Base-by-base conservation (phyloP, 1,140 invertebrate species). In the Eueides isabella region DNA sequence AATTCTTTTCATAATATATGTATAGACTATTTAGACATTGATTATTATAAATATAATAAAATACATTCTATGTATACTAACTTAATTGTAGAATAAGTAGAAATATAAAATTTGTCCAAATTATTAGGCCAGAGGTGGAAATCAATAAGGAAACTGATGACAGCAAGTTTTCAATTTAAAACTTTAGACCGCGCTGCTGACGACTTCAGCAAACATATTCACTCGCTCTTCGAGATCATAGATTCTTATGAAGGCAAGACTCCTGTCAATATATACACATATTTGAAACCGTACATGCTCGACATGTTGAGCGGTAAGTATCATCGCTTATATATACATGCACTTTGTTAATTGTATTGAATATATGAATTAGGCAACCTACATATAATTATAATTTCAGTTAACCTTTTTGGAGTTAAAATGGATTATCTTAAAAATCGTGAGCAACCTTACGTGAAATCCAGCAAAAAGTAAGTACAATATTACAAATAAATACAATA, bases 251-350 rank as follows among this genome's bases (percentile, higher is more conserved):
- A 72, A 7, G 74, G 62, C 19, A 73, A 71, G 48, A 62, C 41
- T 9, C 62, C 55, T 0, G 61, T 84, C 41, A 78, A 85, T 30
- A 68, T 85, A 26, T 85, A 84, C 67, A 80, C 74, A 38, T 84
- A 82, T 70, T 69, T 84, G 23, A 76, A 76, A 31, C 84, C 84
- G 0, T 85, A 74, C 35, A 82, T 84, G 82, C 84, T 80, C 64
- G 84, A 84, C 61, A 77, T 85, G 61, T 74, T 85, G 38, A 79
- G 77, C 70, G 71, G 80, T 85, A 78, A 84, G 82, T 79, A 38
- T 38, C 35, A 38, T 55, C 35, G 3, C 14, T 16, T 67, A 71
- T 23, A n/a, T 6, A 44, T 48, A 19, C 5, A 2, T 29, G n/a
- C n/a, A n/a, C n/a, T 9, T 11, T 14, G 28, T 26, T 2, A 19